A percentile compares a stretch with the other conserved stretches of the same genome.
These are phyloP conservation scores for Eciton burchellii DNA, from an alignment of 1,140 invertebrate species.

Conservation along the genomic window DNA sequence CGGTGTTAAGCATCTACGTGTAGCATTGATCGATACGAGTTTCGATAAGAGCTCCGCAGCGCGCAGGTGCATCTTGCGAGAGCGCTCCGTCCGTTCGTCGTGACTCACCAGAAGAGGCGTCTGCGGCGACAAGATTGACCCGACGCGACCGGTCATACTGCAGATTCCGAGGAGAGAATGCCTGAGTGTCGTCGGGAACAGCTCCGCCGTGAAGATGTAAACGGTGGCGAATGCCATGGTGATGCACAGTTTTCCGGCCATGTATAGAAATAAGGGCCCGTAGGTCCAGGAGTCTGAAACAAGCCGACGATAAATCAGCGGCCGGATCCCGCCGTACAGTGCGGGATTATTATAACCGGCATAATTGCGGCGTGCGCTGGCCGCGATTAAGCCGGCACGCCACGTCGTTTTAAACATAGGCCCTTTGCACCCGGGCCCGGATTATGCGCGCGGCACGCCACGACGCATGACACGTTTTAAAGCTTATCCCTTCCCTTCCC, in stretches of 20 bases:
- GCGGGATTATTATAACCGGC: slow-evolving; percentile 29
- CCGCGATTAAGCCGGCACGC: slow-evolving; percentile 27
- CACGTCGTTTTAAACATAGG: slow-evolving; percentile 12
- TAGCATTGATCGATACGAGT: too few relatives aligned
- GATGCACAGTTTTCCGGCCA: slow-evolving; percentile 91
- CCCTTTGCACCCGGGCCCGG: slow-evolving; percentile 19
- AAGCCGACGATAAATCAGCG: slow-evolving; percentile 33
- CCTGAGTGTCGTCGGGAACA: slow-evolving; percentile 90
- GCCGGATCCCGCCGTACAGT: background rate
- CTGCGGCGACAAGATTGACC: slow-evolving; percentile 89
- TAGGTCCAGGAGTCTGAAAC: slow-evolving; percentile 70
- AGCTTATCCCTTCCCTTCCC: slow-evolving; percentile 17
- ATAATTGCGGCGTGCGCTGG: slow-evolving; percentile 25
- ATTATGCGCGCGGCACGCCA: slow-evolving; percentile 23
- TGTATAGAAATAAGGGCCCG: slow-evolving; percentile 87
- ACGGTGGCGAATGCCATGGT: slow-evolving; percentile 89
- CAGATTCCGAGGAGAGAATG: slow-evolving; percentile 89
- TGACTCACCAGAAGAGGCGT: slow-evolving; percentile 88
- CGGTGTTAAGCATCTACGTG: too few relatives aligned
- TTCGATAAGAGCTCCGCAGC: too few relatives aligned
- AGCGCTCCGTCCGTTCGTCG: background rate
- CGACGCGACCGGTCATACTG: slow-evolving; percentile 90
- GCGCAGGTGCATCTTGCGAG: too few relatives aligned
- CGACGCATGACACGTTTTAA: slow-evolving; percentile 20
- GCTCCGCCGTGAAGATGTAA: slow-evolving; percentile 90